These are phyloP conservation scores for Mesoclemmys tuberculata DNA, from an alignment of 2,113 vertebrate species.

Conservation along the genomic window DNA sequence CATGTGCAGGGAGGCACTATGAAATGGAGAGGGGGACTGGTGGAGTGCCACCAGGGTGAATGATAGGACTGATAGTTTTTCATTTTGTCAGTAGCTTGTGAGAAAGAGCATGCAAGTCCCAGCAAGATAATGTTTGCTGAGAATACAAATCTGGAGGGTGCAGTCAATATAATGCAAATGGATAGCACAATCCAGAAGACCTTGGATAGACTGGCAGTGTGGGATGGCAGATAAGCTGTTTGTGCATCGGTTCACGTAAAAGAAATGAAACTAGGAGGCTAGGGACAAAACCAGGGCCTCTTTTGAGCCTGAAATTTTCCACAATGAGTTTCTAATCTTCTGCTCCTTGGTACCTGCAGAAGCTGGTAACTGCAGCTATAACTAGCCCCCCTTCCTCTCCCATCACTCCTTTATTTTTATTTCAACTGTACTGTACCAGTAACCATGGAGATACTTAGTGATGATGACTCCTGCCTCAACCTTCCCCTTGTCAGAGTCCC, in stretches of 20 bases:
- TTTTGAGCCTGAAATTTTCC: background rate
- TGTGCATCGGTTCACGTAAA: accelerated
- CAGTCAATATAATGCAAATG: background rate
- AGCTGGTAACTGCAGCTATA: background rate
- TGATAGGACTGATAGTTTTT: background rate
- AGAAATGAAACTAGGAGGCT: background rate
- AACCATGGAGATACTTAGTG: constrained; percentile 68
- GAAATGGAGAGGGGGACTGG: background rate
- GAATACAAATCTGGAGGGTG: background rate
- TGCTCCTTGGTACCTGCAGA: background rate
- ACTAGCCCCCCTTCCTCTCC: background rate
- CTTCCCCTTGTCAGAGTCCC: background rate
- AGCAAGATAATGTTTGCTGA: background rate
- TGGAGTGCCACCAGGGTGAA: background rate
- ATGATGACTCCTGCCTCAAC: background rate
- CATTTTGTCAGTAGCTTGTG: background rate
- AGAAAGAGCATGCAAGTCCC: background rate
- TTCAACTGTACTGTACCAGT: constrained; percentile 33
- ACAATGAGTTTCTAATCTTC: background rate
- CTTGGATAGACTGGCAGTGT: background rate
- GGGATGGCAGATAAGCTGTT: background rate
- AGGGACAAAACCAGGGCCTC: accelerated
- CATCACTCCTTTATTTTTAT: constrained; percentile 18
- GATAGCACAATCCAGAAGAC: background rate
- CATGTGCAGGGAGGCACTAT: background rate